Base-by-base conservation (phyloP, 1,140 invertebrate species). In the Araneus ventricosus region DNA sequence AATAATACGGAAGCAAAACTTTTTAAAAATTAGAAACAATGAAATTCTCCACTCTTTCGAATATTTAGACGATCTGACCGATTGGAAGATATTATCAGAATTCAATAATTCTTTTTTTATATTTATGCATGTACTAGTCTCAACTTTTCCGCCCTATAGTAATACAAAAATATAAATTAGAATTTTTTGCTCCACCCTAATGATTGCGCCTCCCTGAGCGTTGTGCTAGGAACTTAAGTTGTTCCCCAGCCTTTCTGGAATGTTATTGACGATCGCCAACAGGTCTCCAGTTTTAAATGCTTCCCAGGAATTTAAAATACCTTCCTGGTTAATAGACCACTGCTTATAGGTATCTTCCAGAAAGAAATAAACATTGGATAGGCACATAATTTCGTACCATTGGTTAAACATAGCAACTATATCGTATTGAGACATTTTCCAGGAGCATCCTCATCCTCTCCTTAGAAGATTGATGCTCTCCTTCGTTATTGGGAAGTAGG, bases 311-410 rank as follows among this genome's bases (percentile, higher is more conserved):
- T 34, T 34, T 30, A 88, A 20, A 37, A 5, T 39, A 1, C n/a
- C 85, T 24, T 88, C 57, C 7, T 88, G 37, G n/a, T 88, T 88
- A 5, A 39, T 8, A 2, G 8, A 88, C 85, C 34, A 88, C 61
- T 63, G 85, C n/a, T 63, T 63, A 14, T 27, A 14, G 4, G 67
- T 80, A 34, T 67, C 67, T 3, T 45, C 37, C 20, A 90, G 88
- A 22, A 75, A 90, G 37, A 90, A 90, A 79, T 82, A 57, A 14
- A 79, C 88, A 39, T 90, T 79, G 5, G 30, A 27, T 39, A 90
- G 88, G 52, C 70, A 41, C n/a, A 79, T 79, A 6, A 59, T 59
- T 4, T 79, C 37, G 20, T 79, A 27, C 67, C 30, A 90, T 7
- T 79, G 10, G 20, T 79, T 90, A 20, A 34, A 34, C 8, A 39